Base-by-base conservation (phyloP, 2,113 vertebrate species). In the Oxygymnocypris stewartii region DNA sequence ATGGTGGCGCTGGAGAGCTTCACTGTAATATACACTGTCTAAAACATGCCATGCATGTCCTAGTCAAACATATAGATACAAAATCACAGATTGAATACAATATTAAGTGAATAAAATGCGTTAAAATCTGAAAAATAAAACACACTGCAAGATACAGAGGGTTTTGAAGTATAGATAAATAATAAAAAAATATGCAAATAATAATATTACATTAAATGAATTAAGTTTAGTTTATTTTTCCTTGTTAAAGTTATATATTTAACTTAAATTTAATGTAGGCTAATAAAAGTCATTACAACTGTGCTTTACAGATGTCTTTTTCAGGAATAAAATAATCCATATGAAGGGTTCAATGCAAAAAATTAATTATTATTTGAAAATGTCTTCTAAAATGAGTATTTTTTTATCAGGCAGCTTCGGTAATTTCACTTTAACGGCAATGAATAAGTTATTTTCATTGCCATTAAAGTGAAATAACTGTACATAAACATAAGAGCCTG, bases 1-100 rank as follows among this genome's bases (percentile, higher is more conserved):
- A 61, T 67, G 84, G 69, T 76, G 71, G 71, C 79, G 37, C 84
- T 37, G 77, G 67, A 83, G 49, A 14, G 23, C 84, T 85, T 57
- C 47, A 81, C 79, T 65, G n/a, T 82, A 4, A 67, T 13, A 14
- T 12, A 57, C n/a, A 16, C 6, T 79, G 2, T 23, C 18, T 23
- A 25, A 54, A 77, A 31, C 54, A 42, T 79, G 78, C 4, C 54
- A 42, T 61, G 40, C 79, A 81, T 65, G 59, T 65, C 40, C 59
- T 47, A 9, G 0, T 69, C 47, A 59, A 76, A 79, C 10, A 20
- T 44, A 1, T 47, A n/a, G 57, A 61, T 10, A 59, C 54, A 59
- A 51, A 18, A 77, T 20, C 10, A 11, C 5, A 75, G 67, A 44
- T 6, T n/a, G 2, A 73, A 23, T 42, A 20, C 20, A 40, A 73